Base-by-base conservation (phyloP, 2,888 invertebrate genomes). In the Willowsia nigromaculata region DNA sequence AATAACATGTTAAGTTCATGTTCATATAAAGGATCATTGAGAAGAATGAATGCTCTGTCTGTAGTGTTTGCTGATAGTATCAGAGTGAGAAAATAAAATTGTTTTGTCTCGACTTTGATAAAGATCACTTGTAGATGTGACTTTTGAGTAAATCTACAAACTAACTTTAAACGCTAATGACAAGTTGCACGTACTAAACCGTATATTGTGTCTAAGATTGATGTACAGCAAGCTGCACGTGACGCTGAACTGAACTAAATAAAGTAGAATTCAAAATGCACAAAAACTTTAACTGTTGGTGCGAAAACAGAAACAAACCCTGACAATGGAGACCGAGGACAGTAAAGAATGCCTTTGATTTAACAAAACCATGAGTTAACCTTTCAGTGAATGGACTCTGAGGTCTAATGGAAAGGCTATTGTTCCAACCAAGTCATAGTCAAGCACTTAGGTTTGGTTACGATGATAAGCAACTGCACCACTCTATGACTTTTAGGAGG, bases 51-150 rank as follows among this genome's bases (percentile, higher is more conserved):
- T 68, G 47, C 30, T 65, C 27, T 83, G 68, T 30, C 7, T 43
- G n/a, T n/a, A n/a, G n/a, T n/a, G n/a, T n/a, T 22, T 40, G 47
- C 47, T 68, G 68, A 83, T 65, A 15, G 11, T 83, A 83, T 68
- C 83, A 68, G 65, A 50, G 68, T 83, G 83, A 68, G 83, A 83
- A 83, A 83, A 83, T 53, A 9, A 18, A 74, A 13, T 13, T 0
- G 18, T 80, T 33, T 80, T 56, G 56, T 80, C 33, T 80, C n/a
- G n/a, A n/a, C n/a, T n/a, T 53, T 56, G 56, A 56, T 33, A 18
- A 33, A 18, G 11, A 56, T 80, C 56, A 37, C 22, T 50, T 47
- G n/a, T 33, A 71, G 9, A 13, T 40, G 33, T 18, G 18, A 78
- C 27, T 56, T 80, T 50, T 74, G 15, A 74, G 47, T 43, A 27